Conservation (phyloP, 2,797 vertebrate species). For the Pristis pectinata region DNA sequence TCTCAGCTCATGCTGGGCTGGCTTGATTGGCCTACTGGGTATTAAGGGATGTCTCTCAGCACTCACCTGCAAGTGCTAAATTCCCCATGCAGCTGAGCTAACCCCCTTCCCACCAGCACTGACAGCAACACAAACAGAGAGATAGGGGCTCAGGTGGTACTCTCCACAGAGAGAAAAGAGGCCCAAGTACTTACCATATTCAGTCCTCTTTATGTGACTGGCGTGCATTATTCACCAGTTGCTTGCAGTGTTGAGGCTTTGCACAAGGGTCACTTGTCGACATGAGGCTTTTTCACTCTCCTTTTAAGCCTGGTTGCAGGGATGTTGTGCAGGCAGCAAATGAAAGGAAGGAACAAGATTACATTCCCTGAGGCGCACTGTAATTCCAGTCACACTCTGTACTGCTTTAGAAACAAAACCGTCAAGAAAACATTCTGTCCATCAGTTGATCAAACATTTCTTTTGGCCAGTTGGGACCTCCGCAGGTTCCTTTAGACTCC, state of each 20-base stretch:
- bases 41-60: constrained; percentile 60
- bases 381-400: neutral
- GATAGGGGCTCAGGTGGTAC: neutral
- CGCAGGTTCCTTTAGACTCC: neutral
- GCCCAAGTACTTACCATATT: neutral
- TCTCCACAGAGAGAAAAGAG: neutral
- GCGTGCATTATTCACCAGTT: neutral
- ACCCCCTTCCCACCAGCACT: neutral
- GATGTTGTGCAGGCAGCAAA: neutral
- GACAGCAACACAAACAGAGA: neutral
- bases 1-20: constrained; percentile 68
- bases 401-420: neutral
- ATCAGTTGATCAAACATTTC: neutral
- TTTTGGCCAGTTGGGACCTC: neutral
- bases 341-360: neutral
- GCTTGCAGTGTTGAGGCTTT: neutral
- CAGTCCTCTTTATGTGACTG: neutral
- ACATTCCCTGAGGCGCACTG: neutral
- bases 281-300: neutral
- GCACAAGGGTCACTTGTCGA: neutral
- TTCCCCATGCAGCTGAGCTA: constrained; percentile 68
- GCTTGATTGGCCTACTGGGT: constrained; percentile 90
- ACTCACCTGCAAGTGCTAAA: constrained; percentile 81
- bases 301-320: neutral
- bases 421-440: neutral